phyloP scores from a whole-genome alignment of 1,140 invertebrate species.

The Choristoneura fumiferana region DNA sequence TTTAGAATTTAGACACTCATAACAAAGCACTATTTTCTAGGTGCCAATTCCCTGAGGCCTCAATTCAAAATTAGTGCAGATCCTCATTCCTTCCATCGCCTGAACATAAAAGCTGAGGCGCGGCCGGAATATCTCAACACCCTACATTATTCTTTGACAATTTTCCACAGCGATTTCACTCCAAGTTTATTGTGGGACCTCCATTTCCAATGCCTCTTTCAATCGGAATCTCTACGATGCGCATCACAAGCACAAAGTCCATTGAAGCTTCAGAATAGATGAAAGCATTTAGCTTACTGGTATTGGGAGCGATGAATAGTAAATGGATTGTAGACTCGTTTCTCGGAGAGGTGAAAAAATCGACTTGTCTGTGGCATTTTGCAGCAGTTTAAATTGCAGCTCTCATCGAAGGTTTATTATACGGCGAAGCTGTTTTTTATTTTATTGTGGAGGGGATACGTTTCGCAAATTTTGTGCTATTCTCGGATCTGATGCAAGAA shows the following conservation, averaged over 20 bases:
- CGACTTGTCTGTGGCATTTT: slow-evolving; percentile 6
- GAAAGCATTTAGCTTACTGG: no score
- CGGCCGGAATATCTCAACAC: no score
- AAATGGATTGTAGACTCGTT: not conserved
- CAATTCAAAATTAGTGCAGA: no score
- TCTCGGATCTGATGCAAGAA: no score
- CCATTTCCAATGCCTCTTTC: slow-evolving; percentile 1
- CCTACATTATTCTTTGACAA: slow-evolving; percentile 3
- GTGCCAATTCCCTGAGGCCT: no score
- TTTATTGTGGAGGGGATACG: not conserved
- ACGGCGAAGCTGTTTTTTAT: no score
- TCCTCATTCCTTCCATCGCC: no score
- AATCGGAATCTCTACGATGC: not conserved
- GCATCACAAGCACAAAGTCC: not conserved
- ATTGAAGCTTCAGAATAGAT: not conserved
- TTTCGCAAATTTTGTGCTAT: not conserved
- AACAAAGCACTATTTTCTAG: no score
- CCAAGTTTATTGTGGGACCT: slow-evolving; percentile 1
- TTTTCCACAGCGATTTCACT: not conserved
- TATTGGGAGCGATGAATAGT: not conserved
- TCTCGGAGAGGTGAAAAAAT: not conserved
- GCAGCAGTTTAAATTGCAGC: slow-evolving; percentile 10
- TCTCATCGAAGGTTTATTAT: slow-evolving; percentile 3
- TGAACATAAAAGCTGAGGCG: no score
- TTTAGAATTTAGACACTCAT: no score